Evolutionary conservation across 2,888 invertebrate species (phyloP), one percentile per base, ranked within the genome.

Genomic region (Nymphalis urticae): DNA sequence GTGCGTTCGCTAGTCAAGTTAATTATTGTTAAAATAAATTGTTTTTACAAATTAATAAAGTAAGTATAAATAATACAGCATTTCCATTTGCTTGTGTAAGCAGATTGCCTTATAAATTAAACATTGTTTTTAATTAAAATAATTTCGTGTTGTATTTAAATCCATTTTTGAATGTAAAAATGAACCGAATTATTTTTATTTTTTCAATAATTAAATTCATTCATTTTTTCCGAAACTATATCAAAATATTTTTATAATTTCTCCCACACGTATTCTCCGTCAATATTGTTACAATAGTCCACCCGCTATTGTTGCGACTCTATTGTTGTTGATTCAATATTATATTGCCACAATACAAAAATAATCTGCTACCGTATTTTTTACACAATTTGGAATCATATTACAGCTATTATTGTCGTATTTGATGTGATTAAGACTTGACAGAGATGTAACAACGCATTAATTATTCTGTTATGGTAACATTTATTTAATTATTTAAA

Each of bases 251-350:
- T 54, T 21, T 27, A 51, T 19, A 51, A 51, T 21, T 54, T 32
- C 32, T 8, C 53, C 47, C 48, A 36, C 54, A 62, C 66, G 62
- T 36, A 66, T 61, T 62, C 66, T 36, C 47, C 51, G 53, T 53
- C 62, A 59, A 51, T 64, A 67, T 54, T 58, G 36, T 36, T 21
- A 17, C 48, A 50, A 58, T 64, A 58, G 36, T 19, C 36, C 19
- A n/a, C 27, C 16, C 9, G 17, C 58, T 19, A 47, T 60, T 68
- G 61, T 56, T 53, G 27, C n/a, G 32, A 8, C 10, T 17, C 67
- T 53, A 65, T 71, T 71, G 68, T 71, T 68, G 68, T 67, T 61
- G 32, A 32, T 59, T 62, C 68, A 54, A 71, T 68, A 62, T 53
- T n/a, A 56, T 63, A 50, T 61, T 56, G 50, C 60, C 65, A 71